A percentile compares a stretch with the other conserved stretches of the same genome.
Conservation (phyloP, 2,113 vertebrate species). For the Pelvicachromis taeniatus region DNA sequence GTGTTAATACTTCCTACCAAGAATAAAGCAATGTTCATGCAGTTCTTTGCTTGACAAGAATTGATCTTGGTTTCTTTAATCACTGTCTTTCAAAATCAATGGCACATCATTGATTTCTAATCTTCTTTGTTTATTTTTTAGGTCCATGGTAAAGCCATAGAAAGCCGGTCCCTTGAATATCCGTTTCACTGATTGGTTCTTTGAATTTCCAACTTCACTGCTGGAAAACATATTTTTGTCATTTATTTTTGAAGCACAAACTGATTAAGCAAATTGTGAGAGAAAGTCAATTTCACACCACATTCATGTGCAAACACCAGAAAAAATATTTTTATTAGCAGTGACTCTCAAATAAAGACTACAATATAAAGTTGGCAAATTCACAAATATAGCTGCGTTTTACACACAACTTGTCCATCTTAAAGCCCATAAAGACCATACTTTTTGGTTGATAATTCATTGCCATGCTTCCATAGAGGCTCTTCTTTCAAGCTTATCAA, state of each 20-base stretch:
- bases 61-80: neutral
- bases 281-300: slow-evolving; percentile 27
- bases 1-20: neutral
- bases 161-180: neutral
- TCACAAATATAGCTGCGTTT: neutral
- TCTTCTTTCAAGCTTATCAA: neutral
- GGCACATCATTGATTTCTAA: neutral
- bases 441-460: neutral
- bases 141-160: neutral
- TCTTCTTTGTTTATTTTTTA: neutral
- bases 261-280: neutral
- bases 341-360: slow-evolving; percentile 4
- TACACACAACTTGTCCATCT: neutral
- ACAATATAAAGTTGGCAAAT: neutral
- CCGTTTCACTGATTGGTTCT: neutral
- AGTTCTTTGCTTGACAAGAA: neutral
- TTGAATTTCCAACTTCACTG: slow-evolving; percentile 3
- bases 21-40: neutral
- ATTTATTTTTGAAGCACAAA: neutral
- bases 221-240: neutral
- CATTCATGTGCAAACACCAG: neutral
- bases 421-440: neutral
- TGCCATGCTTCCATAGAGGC: neutral
- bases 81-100: neutral
- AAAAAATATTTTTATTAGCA: neutral